These are phyloP conservation scores for Setophaga petechia DNA, from an alignment of 2,113 vertebrate genomes.

Conservation along the genomic window DNA sequence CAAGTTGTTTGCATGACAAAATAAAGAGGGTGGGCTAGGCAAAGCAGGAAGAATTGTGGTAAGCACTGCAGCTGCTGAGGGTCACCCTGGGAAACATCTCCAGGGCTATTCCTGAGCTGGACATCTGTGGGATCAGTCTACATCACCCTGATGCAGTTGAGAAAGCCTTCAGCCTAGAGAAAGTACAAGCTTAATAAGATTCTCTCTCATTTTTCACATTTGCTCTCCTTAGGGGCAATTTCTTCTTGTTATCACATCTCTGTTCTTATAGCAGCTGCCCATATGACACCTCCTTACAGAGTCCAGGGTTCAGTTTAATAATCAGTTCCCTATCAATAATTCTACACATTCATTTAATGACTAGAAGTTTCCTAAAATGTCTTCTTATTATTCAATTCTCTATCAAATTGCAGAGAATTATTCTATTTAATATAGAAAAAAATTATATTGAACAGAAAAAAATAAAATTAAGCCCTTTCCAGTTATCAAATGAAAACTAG, in stretches of 20 bases:
- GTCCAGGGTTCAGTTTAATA: background rate
- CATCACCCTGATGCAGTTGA: background rate
- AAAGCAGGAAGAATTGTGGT: background rate
- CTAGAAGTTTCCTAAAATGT: background rate
- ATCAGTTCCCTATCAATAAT: background rate
- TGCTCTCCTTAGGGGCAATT: background rate
- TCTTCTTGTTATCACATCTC: background rate
- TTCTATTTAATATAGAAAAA: background rate
- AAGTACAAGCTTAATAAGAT: background rate
- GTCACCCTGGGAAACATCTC: background rate
- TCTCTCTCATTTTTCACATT: background rate
- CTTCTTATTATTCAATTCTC: background rate
- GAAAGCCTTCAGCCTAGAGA: background rate
- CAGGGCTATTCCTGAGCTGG: background rate
- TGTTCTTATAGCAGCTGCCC: background rate
- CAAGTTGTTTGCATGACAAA: background rate
- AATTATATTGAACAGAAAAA: background rate
- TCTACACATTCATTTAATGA: background rate
- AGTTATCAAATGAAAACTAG: background rate
- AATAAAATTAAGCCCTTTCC: accelerated
- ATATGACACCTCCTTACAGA: background rate
- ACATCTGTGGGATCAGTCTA: background rate
- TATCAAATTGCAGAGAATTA: background rate
- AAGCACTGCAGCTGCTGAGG: background rate
- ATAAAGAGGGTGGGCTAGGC: background rate